Percentiles rank a stretch among this genome's conserved stretches.
Evolutionary conservation across 2,113 vertebrate genomes (phyloP).

Genomic region (Gorsachius goisagi): DNA sequence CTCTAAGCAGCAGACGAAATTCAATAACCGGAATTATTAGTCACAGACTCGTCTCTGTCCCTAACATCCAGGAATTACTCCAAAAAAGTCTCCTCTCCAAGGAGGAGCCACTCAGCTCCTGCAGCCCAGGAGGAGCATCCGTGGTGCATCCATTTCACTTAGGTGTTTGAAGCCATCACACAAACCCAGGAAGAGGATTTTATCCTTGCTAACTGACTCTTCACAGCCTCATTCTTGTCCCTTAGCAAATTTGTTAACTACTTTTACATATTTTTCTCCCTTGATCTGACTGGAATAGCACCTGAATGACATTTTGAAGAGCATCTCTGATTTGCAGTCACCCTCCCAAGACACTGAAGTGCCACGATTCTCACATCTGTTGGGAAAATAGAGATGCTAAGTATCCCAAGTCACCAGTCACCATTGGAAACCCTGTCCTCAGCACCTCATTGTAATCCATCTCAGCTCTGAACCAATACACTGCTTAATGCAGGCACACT

Average conservation of each 20-base stretch:
- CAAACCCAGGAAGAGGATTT: background rate
- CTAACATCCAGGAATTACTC: background rate
- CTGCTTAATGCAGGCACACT: slow-evolving; percentile 46
- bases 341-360: background rate
- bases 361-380: background rate
- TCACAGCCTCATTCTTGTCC: background rate
- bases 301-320: background rate
- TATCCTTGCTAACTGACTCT: background rate
- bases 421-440: background rate
- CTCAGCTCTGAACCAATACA: background rate
- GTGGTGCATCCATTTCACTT: background rate
- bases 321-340: background rate
- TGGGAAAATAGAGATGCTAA: background rate
- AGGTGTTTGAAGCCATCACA: background rate
- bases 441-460: background rate
- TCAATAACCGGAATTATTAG: background rate
- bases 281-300: background rate
- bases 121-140: background rate
- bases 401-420: background rate
- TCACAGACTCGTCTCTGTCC: background rate
- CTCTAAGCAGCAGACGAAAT: background rate
- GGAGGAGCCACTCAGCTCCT: background rate
- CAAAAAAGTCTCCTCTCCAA: slow-evolving; percentile 6
- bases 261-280: background rate
- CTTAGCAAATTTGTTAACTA: background rate